Base-by-base conservation (phyloP, 2,797 vertebrate genomes). In the Dicrostonyx torquatus region DNA sequence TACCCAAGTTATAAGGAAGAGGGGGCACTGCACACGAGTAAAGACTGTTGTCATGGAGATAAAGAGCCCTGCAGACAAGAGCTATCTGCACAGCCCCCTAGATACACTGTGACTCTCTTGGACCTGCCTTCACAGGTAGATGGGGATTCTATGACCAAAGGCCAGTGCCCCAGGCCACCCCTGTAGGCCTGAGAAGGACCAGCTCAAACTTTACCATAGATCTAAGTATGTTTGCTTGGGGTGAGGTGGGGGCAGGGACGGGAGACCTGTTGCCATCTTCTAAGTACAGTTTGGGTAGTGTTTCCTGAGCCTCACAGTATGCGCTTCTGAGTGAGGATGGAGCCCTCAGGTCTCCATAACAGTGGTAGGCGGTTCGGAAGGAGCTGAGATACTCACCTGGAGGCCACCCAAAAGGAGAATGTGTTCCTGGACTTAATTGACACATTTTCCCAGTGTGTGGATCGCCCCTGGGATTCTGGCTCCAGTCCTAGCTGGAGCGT, bases 371-470 rank as follows among this genome's bases (percentile, higher is more conserved):
- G 31, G 50, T 58, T 40, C n/a, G 1, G 8, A 87, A 60, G 53
- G 22, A 26, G 22, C 66, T 12, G 22, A 34, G 43, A 45, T 43
- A 60, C 24, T 75, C 86, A 58, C 53, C 53, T 5, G 29, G 55
- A 22, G 40, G 29, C 53, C 45, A n/a, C 12, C 55, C 29, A 1
- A 73, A 87, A 34, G 29, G 53, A 60, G 68, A 17, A 77, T 13
- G 5, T 34, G 87, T 40, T 58, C 50, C 79, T 80, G 53, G 31
- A 60, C 8, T 68, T 31, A 20, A 48, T 26, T 12, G 7, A 64
- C 8, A 11, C 72, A 13, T 43, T 31, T 10, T 2, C 5, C 13
- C 43, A 9, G 1, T 0, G 6, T 34, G 37, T 31, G 17, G 70
- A 22, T 72, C 37, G 12, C 17, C 6, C n/a, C 66, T 20, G 12